Conservation (phyloP, 2,888 invertebrate genomes). For the Chloromyia formosa region DNA sequence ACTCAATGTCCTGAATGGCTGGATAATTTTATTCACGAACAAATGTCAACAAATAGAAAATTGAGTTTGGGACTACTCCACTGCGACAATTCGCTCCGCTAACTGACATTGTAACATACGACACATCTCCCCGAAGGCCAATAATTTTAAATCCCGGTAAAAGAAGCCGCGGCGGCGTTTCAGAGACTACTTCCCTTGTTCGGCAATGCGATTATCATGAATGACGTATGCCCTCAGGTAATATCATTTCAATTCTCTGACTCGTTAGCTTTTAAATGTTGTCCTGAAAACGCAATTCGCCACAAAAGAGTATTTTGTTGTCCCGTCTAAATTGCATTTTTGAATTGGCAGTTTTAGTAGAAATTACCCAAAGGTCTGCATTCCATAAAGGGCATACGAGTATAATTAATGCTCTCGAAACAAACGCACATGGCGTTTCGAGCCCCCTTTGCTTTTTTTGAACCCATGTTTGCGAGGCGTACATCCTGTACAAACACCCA, state of each 20-base stretch:
- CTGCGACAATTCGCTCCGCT: background rate
- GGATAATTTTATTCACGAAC: conserved; percentile 46
- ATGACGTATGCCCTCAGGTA: background rate
- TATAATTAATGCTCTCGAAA: no score
- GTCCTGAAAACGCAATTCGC: no score
- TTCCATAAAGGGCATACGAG: no score
- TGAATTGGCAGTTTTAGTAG: no score
- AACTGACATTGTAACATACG: conserved; percentile 1
- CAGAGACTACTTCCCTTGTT: background rate
- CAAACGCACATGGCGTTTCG: no score
- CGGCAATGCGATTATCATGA: background rate
- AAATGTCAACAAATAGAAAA: conserved; percentile 48
- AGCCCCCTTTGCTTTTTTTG: no score
- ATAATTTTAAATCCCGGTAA: conserved; percentile 6
- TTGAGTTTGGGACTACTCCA: conserved; percentile 41
- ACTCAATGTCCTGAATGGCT: conserved; percentile 29
- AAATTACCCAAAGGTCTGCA: no score
- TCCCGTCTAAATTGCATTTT: no score
- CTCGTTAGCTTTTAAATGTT: no score
- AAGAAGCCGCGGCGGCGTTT: conserved; percentile 3
- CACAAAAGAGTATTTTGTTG: no score
- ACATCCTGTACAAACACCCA: no score
- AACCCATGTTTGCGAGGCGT: no score
- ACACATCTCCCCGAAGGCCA: conserved; percentile 29
- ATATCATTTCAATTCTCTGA: background rate